phyloP scores from a whole-genome alignment of 2,888 invertebrate genomes.

The Meliscaeva auricollis region DNA sequence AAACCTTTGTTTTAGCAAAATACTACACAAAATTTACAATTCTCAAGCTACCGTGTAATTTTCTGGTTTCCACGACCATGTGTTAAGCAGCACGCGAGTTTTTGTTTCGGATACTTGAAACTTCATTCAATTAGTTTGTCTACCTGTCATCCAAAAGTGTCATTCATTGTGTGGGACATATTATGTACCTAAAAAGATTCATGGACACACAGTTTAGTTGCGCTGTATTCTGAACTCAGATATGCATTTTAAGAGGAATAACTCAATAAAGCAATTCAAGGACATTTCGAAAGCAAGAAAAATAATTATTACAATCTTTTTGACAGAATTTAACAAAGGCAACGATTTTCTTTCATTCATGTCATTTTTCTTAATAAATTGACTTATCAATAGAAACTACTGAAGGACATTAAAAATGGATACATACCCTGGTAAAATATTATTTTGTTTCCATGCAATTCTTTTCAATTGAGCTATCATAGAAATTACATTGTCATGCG shows the following conservation, averaged over 20 bases:
- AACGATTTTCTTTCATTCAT: slow-evolving; percentile 23
- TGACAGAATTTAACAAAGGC: slow-evolving; percentile 35
- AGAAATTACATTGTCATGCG: slow-evolving; percentile 6
- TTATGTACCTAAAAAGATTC: no score
- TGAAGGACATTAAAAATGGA: slow-evolving; percentile 30
- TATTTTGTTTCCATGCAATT: neutral
- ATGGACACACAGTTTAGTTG: slow-evolving; percentile 27
- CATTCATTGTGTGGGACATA: slow-evolving; percentile 28
- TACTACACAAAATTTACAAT: neutral
- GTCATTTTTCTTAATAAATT: slow-evolving; percentile 30
- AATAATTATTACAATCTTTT: slow-evolving; percentile 23
- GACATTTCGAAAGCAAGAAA: slow-evolving; percentile 17
- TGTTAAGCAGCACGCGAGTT: slow-evolving; percentile 51
- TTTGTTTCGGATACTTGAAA: slow-evolving; percentile 6
- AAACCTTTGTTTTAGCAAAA: neutral
- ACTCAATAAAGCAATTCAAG: slow-evolving; percentile 16
- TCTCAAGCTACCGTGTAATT: slow-evolving; percentile 15
- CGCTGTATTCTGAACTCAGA: slow-evolving; percentile 7
- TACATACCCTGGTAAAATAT: no score
- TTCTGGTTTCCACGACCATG: slow-evolving; percentile 14
- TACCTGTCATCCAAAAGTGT: slow-evolving; percentile 31
- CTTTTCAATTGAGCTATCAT: slow-evolving; percentile 27
- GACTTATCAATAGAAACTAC: slow-evolving; percentile 44
- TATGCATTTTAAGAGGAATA: neutral
- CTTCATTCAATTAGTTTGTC: neutral